These are phyloP conservation scores for Pleuronectes platessa DNA, from an alignment of 2,113 vertebrate genomes.

Conservation along the genomic window DNA sequence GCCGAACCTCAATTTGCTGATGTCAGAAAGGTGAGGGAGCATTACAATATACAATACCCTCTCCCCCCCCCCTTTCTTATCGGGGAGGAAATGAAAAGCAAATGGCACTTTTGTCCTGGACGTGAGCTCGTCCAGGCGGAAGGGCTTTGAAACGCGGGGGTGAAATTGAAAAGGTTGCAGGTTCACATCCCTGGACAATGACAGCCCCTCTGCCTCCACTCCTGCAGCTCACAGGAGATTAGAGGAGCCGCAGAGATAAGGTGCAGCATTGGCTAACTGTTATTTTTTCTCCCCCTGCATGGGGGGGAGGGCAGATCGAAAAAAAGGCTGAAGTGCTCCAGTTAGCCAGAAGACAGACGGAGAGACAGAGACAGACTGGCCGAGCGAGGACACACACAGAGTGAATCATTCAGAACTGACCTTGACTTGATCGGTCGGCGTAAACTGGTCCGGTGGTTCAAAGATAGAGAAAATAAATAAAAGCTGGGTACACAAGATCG, in stretches of 20 bases:
- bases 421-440: slow-evolving; percentile 74
- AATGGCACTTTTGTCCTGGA: slow-evolving; percentile 85
- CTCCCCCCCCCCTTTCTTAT: slow-evolving; percentile 71
- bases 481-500: slow-evolving; percentile 57
- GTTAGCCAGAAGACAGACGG: slow-evolving; percentile 73
- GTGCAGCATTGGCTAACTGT: slow-evolving; percentile 74
- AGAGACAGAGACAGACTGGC: slow-evolving; percentile 63
- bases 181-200: slow-evolving; percentile 86
- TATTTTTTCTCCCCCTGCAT: slow-evolving; percentile 43
- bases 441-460: slow-evolving; percentile 66
- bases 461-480: slow-evolving; percentile 56
- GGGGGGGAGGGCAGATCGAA: slow-evolving; percentile 63
- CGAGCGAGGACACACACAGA: slow-evolving; percentile 67
- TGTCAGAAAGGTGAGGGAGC: slow-evolving; percentile 83
- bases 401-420: slow-evolving; percentile 75
- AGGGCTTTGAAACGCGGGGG: slow-evolving; percentile 79
- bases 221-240: slow-evolving; percentile 80
- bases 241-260: slow-evolving; percentile 82
- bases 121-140: slow-evolving; percentile 79
- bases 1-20: slow-evolving; percentile 79
- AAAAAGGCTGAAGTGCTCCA: slow-evolving; percentile 69
- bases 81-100: slow-evolving; percentile 86
- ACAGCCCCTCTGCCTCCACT: slow-evolving; percentile 78
- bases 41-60: slow-evolving; percentile 87
- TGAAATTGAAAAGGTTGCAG: slow-evolving; percentile 87